phyloP scores from a whole-genome alignment of 2,113 vertebrate genomes.

The Cryptoleucopteryx plumbea region DNA sequence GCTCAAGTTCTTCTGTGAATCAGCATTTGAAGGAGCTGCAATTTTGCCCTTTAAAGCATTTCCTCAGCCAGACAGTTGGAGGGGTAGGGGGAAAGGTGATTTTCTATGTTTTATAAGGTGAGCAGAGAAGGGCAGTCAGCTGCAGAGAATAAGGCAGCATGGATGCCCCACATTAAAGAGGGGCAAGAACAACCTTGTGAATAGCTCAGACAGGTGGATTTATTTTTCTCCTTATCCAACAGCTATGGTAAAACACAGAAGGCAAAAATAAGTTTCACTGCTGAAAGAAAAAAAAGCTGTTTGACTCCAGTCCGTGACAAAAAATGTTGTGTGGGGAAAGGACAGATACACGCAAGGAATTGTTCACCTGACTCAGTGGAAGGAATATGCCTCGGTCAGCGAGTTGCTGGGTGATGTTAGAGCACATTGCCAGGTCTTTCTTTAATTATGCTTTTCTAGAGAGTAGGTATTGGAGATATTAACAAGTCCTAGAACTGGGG shows the following conservation, averaged over 20 bases:
- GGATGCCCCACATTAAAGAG: neutral
- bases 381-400: neutral
- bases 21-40: conserved; percentile 19
- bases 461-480: neutral
- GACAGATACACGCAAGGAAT: neutral
- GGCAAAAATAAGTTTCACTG: neutral
- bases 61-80: neutral
- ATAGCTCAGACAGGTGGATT: neutral
- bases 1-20: conserved; percentile 20
- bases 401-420: neutral
- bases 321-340: neutral
- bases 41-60: conserved; percentile 27
- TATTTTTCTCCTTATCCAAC: neutral
- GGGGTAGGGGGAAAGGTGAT: neutral
- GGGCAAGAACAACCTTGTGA: neutral
- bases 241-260: neutral
- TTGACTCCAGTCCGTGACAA: neutral
- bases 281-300: neutral
- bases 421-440: neutral
- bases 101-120: neutral
- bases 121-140: conserved; percentile 2
- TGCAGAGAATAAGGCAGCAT: neutral
- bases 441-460: neutral
- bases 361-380: neutral
- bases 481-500: neutral